Evolutionary conservation across 2,797 vertebrate genomes (phyloP), one percentile per base, ranked within the genome.

Genomic region (Parotocinclus haroldoi): DNA sequence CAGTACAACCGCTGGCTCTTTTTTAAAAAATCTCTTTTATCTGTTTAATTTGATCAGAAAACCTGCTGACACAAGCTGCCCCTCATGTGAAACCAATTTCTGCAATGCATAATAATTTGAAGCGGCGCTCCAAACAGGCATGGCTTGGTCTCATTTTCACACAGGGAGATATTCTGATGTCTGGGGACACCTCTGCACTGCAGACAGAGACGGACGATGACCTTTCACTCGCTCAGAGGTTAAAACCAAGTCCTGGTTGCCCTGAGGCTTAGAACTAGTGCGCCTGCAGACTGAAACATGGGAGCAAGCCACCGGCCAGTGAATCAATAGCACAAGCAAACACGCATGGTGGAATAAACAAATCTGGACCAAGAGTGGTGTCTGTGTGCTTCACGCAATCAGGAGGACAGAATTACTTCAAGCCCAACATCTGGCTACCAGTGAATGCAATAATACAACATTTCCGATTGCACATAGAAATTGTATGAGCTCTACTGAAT

Each of bases 21-120:
- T 56, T 46, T 39, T 53, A 2, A n/a, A n/a, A n/a, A n/a, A 61
- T 53, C 71, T 58, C 55, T 69, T 52, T 51, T 75, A 65, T 81
- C 73, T 49, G 78, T 79, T 87, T 93, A 94, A 94, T 94, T 92
- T 84, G 92, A 95, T 95, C 90, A 95, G 85, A 84, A 86, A 85
- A 92, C 91, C 89, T 90, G 91, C 89, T 91, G 90, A 91, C 88
- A 85, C 83, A 86, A 83, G 84, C 86, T 84, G 84, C 74, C 84
- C 80, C 90, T 93, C 93, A 95, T 92, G 91, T 94, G 93, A 95
- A 92, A 92, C 81, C 86, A 91, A 94, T 95, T 95, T 94, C 76
- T 78, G 83, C 78, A 83, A 84, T 82, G 81, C 83, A 85, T 87
- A 85, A 82, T 69, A 73, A 69, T 72, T 40, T 45, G 42, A 40